Evolutionary conservation across 2,113 vertebrate species (phyloP).

Genomic region (Gadus chalcogrammus): DNA sequence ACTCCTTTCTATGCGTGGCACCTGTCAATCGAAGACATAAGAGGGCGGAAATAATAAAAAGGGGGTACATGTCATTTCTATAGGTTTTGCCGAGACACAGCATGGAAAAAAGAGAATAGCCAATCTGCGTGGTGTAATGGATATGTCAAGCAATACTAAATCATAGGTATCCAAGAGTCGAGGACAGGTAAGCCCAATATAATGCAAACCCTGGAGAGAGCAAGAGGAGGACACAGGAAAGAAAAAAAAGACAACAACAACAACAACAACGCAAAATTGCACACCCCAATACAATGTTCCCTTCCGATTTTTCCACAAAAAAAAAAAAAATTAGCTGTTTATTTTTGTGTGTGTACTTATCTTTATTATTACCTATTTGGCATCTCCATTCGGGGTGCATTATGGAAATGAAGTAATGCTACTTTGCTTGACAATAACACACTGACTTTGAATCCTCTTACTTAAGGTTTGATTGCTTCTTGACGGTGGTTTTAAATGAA

Average conservation of each 20-base stretch:
- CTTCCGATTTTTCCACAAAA: slow-evolving; percentile 46
- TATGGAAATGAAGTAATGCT: slow-evolving; percentile 78
- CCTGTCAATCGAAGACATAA: slow-evolving; percentile 69
- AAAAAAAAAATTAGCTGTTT: slow-evolving; percentile 61
- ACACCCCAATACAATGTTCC: slow-evolving; percentile 31
- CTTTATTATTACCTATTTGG: slow-evolving; percentile 68
- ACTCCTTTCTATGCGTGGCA: slow-evolving; percentile 71
- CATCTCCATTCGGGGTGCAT: slow-evolving; percentile 67
- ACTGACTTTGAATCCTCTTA: slow-evolving; percentile 84
- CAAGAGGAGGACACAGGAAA: slow-evolving; percentile 24
- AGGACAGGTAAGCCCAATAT: slow-evolving; percentile 75
- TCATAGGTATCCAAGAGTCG: slow-evolving; percentile 73
- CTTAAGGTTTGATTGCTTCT: slow-evolving; percentile 83
- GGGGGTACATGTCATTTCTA: slow-evolving; percentile 73
- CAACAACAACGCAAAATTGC: slow-evolving; percentile 29
- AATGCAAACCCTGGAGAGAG: slow-evolving; percentile 64
- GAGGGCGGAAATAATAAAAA: slow-evolving; percentile 53
- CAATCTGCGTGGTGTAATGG: slow-evolving; percentile 81
- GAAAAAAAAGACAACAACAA: slow-evolving; percentile 1
- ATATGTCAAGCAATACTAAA: slow-evolving; percentile 84
- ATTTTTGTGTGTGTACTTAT: slow-evolving; percentile 55
- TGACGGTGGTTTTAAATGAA: slow-evolving; percentile 83
- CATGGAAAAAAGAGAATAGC: slow-evolving; percentile 68
- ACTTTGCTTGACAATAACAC: slow-evolving; percentile 81
- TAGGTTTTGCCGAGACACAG: slow-evolving; percentile 69